A percentile compares a stretch with the other conserved stretches of the same genome.
These are phyloP conservation scores for Verasper variegatus DNA, from an alignment of 2,113 vertebrate species.

Conservation along the genomic window DNA sequence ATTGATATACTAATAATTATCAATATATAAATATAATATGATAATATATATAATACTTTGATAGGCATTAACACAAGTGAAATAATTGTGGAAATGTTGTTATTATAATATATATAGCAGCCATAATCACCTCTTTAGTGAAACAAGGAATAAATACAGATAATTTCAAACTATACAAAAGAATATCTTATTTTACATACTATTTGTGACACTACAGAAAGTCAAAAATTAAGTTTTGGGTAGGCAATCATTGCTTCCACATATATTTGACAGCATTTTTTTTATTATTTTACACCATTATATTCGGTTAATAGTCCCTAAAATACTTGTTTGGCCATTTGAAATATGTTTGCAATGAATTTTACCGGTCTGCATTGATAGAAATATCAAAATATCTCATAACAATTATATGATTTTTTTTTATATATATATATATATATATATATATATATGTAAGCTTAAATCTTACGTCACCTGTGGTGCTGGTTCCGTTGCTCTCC, in stretches of 20 bases:
- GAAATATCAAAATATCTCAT: no score
- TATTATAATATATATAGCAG: neutral
- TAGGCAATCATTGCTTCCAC: neutral
- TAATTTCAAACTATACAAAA: neutral
- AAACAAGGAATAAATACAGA: neutral
- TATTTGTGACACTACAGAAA: neutral
- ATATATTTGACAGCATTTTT: no score
- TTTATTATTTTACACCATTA: no score
- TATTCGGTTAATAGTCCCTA: no score
- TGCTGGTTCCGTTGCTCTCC: conserved; percentile 76
- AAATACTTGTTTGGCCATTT: neutral
- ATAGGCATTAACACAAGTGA: no score
- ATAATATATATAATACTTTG: no score
- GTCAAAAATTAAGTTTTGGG: neutral
- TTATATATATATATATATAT: neutral
- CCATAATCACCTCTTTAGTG: no score
- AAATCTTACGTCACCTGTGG: conserved; percentile 61
- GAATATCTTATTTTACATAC: neutral
- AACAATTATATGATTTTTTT: no score
- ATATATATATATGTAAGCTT: neutral
- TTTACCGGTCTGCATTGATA: neutral
- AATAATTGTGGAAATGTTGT: no score
- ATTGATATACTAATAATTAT: neutral
- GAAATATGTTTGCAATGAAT: neutral
- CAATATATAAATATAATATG: no score